Conservation (phyloP, 2,113 vertebrate genomes). For the Bos indicus region DNA sequence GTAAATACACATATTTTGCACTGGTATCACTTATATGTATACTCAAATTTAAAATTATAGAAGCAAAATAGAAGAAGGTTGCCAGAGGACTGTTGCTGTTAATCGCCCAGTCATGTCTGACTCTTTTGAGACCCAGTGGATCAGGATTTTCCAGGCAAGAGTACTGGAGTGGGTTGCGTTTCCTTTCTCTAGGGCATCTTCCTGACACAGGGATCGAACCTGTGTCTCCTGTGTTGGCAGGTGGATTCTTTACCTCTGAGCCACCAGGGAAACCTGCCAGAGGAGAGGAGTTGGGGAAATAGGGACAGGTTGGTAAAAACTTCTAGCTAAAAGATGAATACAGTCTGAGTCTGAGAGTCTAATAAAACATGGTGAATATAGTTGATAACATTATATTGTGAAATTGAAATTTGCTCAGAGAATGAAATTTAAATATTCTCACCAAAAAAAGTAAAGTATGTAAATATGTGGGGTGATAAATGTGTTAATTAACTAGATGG, state of each 20-base stretch:
- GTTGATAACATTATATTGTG: background rate
- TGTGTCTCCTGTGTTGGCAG: background rate
- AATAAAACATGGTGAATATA: background rate
- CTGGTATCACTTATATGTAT: background rate
- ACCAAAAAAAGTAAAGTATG: background rate
- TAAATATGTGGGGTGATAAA: background rate
- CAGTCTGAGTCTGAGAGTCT: background rate
- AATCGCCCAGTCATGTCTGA: background rate
- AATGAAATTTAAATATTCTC: background rate
- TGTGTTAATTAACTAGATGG: background rate
- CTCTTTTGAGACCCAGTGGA: background rate
- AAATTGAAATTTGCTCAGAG: background rate
- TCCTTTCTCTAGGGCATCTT: background rate
- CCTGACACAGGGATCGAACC: background rate
- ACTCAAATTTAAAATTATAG: background rate
- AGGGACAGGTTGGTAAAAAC: background rate
- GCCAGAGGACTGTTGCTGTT: background rate
- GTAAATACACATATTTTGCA: background rate
- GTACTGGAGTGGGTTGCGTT: background rate
- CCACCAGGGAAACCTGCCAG: background rate
- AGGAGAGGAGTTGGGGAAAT: background rate
- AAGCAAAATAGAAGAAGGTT: background rate
- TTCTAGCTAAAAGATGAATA: background rate
- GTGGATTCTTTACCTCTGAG: background rate
- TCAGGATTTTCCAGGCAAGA: background rate